Base-by-base conservation (phyloP, 2,888 invertebrate genomes). In the Seladonia tumulorum region DNA sequence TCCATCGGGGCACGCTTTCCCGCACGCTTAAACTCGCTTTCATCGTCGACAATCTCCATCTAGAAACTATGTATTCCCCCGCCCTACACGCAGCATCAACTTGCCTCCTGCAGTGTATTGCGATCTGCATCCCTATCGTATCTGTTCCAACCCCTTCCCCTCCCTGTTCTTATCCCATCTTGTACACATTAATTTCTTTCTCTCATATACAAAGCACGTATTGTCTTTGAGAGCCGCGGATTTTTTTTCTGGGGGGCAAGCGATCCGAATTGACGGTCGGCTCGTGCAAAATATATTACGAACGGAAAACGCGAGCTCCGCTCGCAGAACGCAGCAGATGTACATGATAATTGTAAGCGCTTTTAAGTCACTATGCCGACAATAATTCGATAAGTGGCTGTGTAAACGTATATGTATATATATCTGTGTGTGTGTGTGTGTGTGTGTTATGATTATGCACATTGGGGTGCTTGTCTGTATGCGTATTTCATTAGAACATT, bases 291-390 rank as follows among this genome's bases (percentile, higher is more conserved):
- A 82, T 45, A 57, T 7, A 76, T 29, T 45, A 76, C 49, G 71
- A 81, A 53, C 45, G 72, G 76, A 53, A 70, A 57, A 39, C 66
- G 47, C 75, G 84, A 78, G 81, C 57, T 47, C 14, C 22, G 53
- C 77, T 71, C 81, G 80, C 81, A 39, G 14, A 75, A 80, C 80
- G 57, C 78, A 35, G 81, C 75, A 66, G 71, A 78, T 73, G 78
- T 86, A 81, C 81, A 85, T 78, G 29, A 53, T 85, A 86, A 85
- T 77, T 79, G 71, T 87, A 85, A 88, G 87, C 87, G 74, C 80
- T 78, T 87, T 88, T 86, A 88, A 88, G 88, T 88, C 88, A 83
- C 88, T 86, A 83, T 76, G 88, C 88, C 87, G 85, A 87, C 82
- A 85, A 76, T 88, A 79, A 81, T 76, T 83, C 78, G 75, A 77